Evolutionary conservation across 2,797 vertebrate species (phyloP).

Genomic region (Rhinella marina): DNA sequence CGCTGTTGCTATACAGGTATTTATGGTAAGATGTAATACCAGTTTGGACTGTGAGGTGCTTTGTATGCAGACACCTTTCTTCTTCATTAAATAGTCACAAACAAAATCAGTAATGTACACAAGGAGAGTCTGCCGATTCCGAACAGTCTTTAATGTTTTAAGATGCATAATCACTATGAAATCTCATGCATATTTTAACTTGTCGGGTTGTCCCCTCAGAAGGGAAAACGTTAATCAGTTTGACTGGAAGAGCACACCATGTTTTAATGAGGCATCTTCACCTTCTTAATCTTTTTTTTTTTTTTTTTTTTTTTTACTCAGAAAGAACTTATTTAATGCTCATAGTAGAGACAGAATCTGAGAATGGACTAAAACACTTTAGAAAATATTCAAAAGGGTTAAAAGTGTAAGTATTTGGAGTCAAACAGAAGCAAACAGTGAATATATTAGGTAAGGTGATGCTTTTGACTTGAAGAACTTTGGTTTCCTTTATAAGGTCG

Average conservation of each 20-base stretch:
- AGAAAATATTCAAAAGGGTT: slow-evolving; percentile 39
- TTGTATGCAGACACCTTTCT: slow-evolving; percentile 37
- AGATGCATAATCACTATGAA: slow-evolving; percentile 39
- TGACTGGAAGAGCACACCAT: slow-evolving; percentile 21
- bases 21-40: not conserved
- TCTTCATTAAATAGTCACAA: slow-evolving; percentile 25
- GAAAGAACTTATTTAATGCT: slow-evolving; percentile 25
- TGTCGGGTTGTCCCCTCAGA: slow-evolving; percentile 43
- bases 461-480: not conserved
- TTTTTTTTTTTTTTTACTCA: slow-evolving; percentile 39
- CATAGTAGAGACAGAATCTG: slow-evolving; percentile 16
- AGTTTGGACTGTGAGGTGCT: not conserved
- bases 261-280: slow-evolving; percentile 51
- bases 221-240: slow-evolving; percentile 51
- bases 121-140: slow-evolving; percentile 30
- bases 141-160: slow-evolving; percentile 36
- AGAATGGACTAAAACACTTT: slow-evolving; percentile 20
- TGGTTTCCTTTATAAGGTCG: slow-evolving; percentile 41
- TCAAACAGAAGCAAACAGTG: slow-evolving; percentile 30
- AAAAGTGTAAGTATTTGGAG: slow-evolving; percentile 40
- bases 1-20: not conserved
- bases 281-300: slow-evolving; percentile 36
- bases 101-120: slow-evolving; percentile 38
- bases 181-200: slow-evolving; percentile 50
- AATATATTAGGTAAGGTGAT: slow-evolving; percentile 30